Percentiles rank a stretch among this genome's conserved stretches.
Conservation (phyloP, 2,888 invertebrate genomes). For the Cheilosia vernalis region DNA sequence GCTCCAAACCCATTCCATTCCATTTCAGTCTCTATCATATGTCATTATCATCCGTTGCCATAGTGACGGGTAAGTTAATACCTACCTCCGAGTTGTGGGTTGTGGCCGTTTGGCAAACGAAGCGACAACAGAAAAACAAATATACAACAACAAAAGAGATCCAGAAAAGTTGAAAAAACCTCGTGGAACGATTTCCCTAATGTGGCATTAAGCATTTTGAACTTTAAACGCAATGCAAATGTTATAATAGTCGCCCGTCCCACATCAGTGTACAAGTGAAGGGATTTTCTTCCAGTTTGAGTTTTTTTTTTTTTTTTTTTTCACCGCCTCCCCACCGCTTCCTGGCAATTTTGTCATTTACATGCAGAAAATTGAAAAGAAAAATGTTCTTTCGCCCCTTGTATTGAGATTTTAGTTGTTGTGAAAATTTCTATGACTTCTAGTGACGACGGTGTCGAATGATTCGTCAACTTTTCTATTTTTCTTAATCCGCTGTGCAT, state of each 20-base stretch:
- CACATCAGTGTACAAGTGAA: slow-evolving; percentile 3
- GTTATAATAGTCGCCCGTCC: slow-evolving; percentile 49
- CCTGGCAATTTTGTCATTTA: slow-evolving; percentile 50
- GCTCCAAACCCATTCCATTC: background rate
- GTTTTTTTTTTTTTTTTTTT: background rate
- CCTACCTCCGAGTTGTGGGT: slow-evolving; percentile 18
- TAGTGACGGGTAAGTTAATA: slow-evolving; percentile 52
- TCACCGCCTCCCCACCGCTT: slow-evolving; percentile 1
- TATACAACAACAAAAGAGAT: slow-evolving; percentile 9
- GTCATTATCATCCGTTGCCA: slow-evolving; percentile 32
- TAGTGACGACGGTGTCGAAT: slow-evolving; percentile 64
- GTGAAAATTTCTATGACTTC: slow-evolving; percentile 67
- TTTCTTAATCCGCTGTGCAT: slow-evolving; percentile 55
- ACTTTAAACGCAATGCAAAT: slow-evolving; percentile 61
- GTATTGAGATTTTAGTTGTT: slow-evolving; percentile 23
- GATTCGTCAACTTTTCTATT: slow-evolving; percentile 43
- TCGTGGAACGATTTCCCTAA: slow-evolving; percentile 58
- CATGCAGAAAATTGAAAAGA: background rate
- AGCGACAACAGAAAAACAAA: background rate
- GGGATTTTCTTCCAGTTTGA: slow-evolving; percentile 34
- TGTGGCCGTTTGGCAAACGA: slow-evolving; percentile 26
- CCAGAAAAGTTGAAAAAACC: slow-evolving; percentile 24
- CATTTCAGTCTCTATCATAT: slow-evolving; percentile 11
- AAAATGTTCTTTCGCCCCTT: slow-evolving; percentile 1
- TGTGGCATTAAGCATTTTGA: slow-evolving; percentile 62